Evolutionary conservation across 2,113 vertebrate species (phyloP).

Genomic region (Caracal caracal): DNA sequence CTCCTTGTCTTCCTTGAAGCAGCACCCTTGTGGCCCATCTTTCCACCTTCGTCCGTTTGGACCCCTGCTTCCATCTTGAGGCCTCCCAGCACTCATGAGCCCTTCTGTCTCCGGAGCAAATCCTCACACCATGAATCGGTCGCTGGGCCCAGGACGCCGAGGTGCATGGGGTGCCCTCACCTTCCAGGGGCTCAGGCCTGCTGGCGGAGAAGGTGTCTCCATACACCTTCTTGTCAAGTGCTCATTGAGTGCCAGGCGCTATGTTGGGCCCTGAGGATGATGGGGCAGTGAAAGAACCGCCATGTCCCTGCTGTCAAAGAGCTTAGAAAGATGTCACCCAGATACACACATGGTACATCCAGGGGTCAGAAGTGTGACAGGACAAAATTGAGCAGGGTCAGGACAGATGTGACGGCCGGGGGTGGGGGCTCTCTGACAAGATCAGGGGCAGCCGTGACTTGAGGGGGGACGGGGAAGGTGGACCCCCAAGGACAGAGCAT

Average conservation of each 20-base stretch:
- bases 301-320: neutral
- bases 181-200: neutral
- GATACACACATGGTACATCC: neutral
- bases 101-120: neutral
- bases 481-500: neutral
- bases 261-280: neutral
- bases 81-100: rapidly evolving
- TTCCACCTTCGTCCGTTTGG: neutral
- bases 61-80: neutral
- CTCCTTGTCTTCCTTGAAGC: neutral
- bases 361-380: neutral
- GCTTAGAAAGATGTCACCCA: neutral
- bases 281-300: rapidly evolving
- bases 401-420: rapidly evolving
- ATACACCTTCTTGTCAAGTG: neutral
- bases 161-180: rapidly evolving
- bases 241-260: neutral
- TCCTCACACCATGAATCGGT: neutral
- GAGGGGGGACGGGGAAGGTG: neutral
- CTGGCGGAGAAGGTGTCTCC: neutral
- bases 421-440: neutral
- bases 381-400: neutral
- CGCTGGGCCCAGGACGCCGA: neutral
- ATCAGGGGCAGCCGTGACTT: neutral
- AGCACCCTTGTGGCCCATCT: neutral